Evolutionary conservation across 2,113 vertebrate genomes (phyloP), one percentile per base, ranked within the genome.

Genomic region (Chionodraco myersi): DNA sequence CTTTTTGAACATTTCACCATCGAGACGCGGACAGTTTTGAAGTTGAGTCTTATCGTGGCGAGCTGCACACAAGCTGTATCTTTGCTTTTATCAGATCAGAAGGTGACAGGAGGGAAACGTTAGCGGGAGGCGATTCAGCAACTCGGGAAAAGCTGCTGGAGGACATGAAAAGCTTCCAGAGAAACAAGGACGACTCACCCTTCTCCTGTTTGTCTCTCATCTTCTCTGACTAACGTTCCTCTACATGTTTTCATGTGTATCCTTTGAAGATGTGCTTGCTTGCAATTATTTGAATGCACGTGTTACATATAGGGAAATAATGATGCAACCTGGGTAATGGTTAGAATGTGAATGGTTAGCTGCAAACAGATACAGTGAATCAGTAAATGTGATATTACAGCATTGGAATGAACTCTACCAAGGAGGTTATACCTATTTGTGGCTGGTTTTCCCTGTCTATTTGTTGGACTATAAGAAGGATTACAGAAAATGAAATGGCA

Each of bases 31-130:
- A 6, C 9, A 1, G 34, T 71, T 88, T 74, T 88, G 67, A 88
- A 88, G 85, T 64, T 0, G 62, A 69, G 83, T 59, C 77, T 90
- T 90, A 89, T 89, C 86, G 48, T 21, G 61, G 57, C 21, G 52
- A 47, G 83, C 71, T 0, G 75, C 80, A 63, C 69, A 83, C 82
- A 84, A 76, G 83, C 68, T 30, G 57, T 75, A 75, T 75, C 73
- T 65, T 75, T 45, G 36, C 80, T 85, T 77, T 89, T 82, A 90
- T 93, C 88, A 75, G 83, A 88, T 91, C 76, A 81, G 74, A 80
- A 64, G 44, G 61, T 70, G 86, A 84, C 84, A 70, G 78, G 66
- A 74, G 70, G 30, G 70, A 61, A 65, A 53, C 47, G 75, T 49
- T 71, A 30, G 83, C 86, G 34, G 78, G 77, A 84, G 88, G 56